phyloP scores from a whole-genome alignment of 2,797 vertebrate genomes.

The Falco peregrinus region DNA sequence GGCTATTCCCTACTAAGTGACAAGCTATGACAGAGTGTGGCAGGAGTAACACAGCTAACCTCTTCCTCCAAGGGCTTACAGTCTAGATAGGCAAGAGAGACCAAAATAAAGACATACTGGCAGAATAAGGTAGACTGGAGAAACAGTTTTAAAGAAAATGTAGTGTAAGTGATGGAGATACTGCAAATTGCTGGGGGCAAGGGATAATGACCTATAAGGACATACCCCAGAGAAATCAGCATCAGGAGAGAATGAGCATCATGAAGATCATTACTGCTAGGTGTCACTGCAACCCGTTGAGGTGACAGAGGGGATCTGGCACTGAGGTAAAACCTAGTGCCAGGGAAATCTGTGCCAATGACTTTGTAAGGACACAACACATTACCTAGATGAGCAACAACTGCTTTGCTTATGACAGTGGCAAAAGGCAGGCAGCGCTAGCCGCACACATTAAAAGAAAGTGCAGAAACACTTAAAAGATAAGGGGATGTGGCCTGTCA shows the following conservation, averaged over 20 bases:
- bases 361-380: slow-evolving; percentile 36
- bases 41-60: not conserved
- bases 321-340: not conserved
- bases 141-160: not conserved
- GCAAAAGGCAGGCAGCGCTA: not conserved
- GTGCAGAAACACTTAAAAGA: not conserved
- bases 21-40: not conserved
- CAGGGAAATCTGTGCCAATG: slow-evolving; percentile 38
- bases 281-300: not conserved
- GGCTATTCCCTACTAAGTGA: not conserved
- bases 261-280: not conserved
- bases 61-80: not conserved
- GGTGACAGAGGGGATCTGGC: slow-evolving; percentile 7
- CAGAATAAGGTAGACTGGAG: not conserved
- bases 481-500: not conserved
- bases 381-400: slow-evolving; percentile 3
- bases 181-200: not conserved
- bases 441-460: not conserved
- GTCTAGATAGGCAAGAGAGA: not conserved
- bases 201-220: not conserved
- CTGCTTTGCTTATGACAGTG: not conserved
- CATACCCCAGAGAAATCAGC: not conserved
- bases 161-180: not conserved
- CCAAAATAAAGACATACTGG: not conserved
- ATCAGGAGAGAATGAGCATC: not conserved